These are phyloP conservation scores for Synergus itoensis DNA, from an alignment of 2,888 invertebrate genomes.

Conservation along the genomic window DNA sequence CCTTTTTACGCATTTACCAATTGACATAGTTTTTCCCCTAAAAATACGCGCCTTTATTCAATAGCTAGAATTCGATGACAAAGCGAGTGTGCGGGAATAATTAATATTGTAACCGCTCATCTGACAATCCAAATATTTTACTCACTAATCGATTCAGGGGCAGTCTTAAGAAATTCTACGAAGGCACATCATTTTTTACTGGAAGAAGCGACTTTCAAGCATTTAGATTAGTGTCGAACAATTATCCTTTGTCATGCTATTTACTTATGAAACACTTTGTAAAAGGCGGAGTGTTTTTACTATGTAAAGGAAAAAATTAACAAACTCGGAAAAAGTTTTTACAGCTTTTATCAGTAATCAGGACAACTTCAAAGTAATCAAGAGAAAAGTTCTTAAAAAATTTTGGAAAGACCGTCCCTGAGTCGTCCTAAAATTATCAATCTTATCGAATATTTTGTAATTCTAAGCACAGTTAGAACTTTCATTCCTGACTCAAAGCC, in stretches of 20 bases:
- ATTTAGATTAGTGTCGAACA: background rate
- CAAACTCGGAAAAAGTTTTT: background rate
- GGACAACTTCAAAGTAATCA: background rate
- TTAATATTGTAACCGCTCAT: background rate
- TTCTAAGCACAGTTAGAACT: constrained; percentile 1
- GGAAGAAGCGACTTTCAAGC: background rate
- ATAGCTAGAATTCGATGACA: background rate
- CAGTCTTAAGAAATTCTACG: constrained; percentile 7
- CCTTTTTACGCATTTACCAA: constrained; percentile 3
- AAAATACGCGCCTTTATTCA: background rate
- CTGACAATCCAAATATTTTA: constrained; percentile 2
- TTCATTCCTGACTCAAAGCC: background rate
- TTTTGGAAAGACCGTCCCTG: background rate
- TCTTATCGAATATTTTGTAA: background rate
- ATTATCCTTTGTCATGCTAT: background rate
- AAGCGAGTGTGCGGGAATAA: background rate
- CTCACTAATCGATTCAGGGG: constrained; percentile 28
- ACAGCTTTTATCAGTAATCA: background rate
- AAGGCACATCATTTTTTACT: constrained; percentile 31
- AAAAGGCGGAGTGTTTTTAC: background rate
- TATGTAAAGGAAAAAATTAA: background rate
- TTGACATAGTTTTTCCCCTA: constrained; percentile 5
- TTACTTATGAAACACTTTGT: background rate
- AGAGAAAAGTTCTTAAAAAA: background rate
- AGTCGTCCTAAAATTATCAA: background rate